These are phyloP conservation scores for Mechanitis mazaeus DNA, from an alignment of 2,888 invertebrate genomes.

Conservation along the genomic window DNA sequence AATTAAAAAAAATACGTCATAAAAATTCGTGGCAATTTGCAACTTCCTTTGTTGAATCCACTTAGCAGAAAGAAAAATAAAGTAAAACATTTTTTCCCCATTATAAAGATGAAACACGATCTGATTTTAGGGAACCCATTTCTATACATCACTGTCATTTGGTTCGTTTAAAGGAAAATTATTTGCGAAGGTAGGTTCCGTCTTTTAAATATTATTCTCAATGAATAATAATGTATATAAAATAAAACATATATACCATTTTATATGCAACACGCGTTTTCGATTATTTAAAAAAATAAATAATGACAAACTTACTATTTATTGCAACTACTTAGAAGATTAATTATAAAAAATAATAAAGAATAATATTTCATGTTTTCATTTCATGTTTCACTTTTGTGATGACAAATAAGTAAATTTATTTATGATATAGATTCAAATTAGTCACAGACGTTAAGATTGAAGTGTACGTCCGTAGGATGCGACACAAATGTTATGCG, in stretches of 20 bases:
- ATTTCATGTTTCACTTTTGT: too few relatives aligned
- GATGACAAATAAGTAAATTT: neutral
- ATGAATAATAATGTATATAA: too few relatives aligned
- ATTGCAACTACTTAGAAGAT: too few relatives aligned
- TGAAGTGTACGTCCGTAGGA: neutral
- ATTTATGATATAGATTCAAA: neutral
- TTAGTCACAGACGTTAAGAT: neutral
- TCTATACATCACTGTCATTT: slow-evolving; percentile 16
- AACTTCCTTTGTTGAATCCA: neutral
- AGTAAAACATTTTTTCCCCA: slow-evolving; percentile 13
- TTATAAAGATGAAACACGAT: slow-evolving; percentile 8
- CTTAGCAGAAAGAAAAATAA: slow-evolving; percentile 10
- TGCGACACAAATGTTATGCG: neutral
- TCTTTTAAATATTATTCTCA: slow-evolving; percentile 2
- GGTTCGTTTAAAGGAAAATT: slow-evolving; percentile 9
- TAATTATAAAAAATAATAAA: too few relatives aligned
- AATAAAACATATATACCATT: too few relatives aligned
- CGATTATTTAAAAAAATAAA: too few relatives aligned
- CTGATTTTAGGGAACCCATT: slow-evolving; percentile 15
- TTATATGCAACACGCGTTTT: too few relatives aligned
- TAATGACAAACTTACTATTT: too few relatives aligned
- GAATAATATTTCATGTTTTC: too few relatives aligned
- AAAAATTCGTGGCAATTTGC: neutral
- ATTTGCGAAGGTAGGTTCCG: slow-evolving; percentile 10
- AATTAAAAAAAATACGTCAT: neutral